Conservation (phyloP, 2,113 vertebrate species). For the Halichoeres trimaculatus region DNA sequence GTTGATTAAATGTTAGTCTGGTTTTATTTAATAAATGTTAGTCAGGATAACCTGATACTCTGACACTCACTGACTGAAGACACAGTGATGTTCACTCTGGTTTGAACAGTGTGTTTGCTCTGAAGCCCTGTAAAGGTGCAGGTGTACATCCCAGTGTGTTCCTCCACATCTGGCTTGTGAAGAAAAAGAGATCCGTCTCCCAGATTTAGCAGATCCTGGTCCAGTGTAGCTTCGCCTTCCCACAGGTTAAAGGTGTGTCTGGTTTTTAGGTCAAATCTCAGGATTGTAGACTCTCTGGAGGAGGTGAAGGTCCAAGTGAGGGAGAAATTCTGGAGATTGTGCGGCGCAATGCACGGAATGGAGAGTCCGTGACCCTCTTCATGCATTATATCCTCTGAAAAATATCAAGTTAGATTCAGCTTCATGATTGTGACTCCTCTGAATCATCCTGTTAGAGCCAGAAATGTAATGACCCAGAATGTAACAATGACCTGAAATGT, state of each 20-base stretch:
- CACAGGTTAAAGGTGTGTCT: constrained; percentile 67
- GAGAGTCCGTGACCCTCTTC: constrained; percentile 69
- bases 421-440: not conserved
- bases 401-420: not conserved
- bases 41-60: not conserved
- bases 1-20: not conserved
- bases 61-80: constrained; percentile 69
- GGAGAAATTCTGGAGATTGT: constrained; percentile 76
- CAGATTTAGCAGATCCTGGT: constrained; percentile 64
- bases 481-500: too few relatives aligned
- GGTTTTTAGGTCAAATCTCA: constrained; percentile 77
- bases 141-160: constrained; percentile 75
- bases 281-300: constrained; percentile 58
- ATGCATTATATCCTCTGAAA: constrained; percentile 69
- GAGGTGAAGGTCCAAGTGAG: constrained; percentile 79
- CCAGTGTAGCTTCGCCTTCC: constrained; percentile 73
- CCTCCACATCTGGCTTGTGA: constrained; percentile 54
- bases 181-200: constrained; percentile 80
- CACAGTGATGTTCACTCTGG: constrained; percentile 75
- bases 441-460: too few relatives aligned
- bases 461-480: too few relatives aligned
- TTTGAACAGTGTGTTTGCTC: constrained; percentile 71
- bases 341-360: constrained; percentile 76
- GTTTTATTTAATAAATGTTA: not conserved
- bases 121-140: constrained; percentile 76